Conservation (phyloP, 37 sponge, comb jelly and placozoan species). For the Diacarnus erythraeanus region DNA sequence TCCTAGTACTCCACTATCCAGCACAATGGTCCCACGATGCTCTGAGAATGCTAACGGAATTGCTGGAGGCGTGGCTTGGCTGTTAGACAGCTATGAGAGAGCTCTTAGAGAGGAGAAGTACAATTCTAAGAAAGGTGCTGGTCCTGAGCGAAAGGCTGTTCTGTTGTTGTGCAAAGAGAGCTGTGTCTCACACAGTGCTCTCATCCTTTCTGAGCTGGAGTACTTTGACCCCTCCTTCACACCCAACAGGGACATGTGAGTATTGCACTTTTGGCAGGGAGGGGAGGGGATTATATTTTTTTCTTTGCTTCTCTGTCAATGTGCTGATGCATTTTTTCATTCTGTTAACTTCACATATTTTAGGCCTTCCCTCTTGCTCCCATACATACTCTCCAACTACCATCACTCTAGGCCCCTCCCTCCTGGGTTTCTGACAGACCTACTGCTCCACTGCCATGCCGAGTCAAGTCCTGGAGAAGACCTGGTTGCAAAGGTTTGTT, state of each 20-base stretch:
- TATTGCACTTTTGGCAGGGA: background rate
- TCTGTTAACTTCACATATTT: too few relatives aligned
- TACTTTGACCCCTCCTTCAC: background rate
- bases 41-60: background rate
- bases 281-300: too few relatives aligned
- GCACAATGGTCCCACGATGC: background rate
- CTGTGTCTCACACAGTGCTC: slow-evolving; percentile 13
- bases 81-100: slow-evolving; percentile 60
- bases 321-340: background rate
- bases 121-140: slow-evolving; percentile 3
- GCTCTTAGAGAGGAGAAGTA: slow-evolving; percentile 15
- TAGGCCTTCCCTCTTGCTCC: slow-evolving; percentile 20
- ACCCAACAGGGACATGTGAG: slow-evolving; percentile 2
- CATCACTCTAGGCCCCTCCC: slow-evolving; percentile 32
- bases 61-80: slow-evolving; percentile 29
- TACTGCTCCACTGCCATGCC: slow-evolving; percentile 52
- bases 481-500: slow-evolving; percentile 31
- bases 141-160: background rate
- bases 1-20: background rate
- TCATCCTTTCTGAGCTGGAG: slow-evolving; percentile 21
- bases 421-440: slow-evolving; percentile 49
- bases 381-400: slow-evolving; percentile 21
- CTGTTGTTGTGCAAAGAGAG: slow-evolving; percentile 8
- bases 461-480: slow-evolving; percentile 8
- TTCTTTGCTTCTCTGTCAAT: background rate